Conservation (phyloP, 2,113 vertebrate species). For the Circaetus cinerascens region DNA sequence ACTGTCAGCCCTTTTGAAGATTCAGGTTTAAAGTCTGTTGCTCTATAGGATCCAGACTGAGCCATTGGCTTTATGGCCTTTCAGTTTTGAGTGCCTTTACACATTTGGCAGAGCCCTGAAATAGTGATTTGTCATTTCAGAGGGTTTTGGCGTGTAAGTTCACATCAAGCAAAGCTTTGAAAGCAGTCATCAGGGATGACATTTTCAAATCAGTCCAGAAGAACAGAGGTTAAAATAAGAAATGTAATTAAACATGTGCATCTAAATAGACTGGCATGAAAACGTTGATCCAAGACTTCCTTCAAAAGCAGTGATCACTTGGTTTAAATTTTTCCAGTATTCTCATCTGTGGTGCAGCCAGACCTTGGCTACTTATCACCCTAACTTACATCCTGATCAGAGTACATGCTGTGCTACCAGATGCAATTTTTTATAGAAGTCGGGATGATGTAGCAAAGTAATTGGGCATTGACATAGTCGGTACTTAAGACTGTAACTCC, state of each 20-base stretch:
- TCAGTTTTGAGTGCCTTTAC: background rate
- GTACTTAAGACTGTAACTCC: background rate
- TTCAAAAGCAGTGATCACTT: background rate
- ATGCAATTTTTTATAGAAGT: background rate
- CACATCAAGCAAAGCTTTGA: background rate
- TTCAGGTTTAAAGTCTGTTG: background rate
- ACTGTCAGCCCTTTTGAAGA: background rate
- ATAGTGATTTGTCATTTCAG: background rate
- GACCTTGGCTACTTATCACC: background rate
- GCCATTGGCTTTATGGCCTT: background rate
- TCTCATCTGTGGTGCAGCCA: background rate
- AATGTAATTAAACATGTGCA: background rate
- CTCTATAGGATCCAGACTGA: background rate
- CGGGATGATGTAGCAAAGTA: background rate
- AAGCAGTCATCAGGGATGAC: background rate
- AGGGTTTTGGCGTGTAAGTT: background rate
- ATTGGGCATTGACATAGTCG: background rate
- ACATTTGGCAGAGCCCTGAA: background rate
- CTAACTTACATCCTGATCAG: background rate
- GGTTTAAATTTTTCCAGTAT: background rate
- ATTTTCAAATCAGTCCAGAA: background rate
- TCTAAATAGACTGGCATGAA: background rate
- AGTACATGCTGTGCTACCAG: background rate
- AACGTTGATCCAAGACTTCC: background rate
- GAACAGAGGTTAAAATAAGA: background rate